A percentile compares a stretch with the other conserved stretches of the same genome.
These are phyloP conservation scores for Pseudococcus longispinus DNA, from an alignment of 2,888 invertebrate genomes.

Conservation along the genomic window DNA sequence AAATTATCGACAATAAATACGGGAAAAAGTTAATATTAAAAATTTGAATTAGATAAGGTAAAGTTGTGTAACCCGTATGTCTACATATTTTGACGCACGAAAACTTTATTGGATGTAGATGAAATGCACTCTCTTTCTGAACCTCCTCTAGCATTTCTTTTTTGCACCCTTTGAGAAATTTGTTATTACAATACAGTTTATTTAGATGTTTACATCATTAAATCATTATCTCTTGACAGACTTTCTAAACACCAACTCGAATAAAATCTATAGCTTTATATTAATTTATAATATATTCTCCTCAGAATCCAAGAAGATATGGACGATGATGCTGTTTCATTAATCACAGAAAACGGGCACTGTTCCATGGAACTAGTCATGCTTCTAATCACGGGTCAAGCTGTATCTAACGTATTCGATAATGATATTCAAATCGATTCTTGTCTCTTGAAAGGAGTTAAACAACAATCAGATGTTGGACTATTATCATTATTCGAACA, in stretches of 20 bases:
- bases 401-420: constrained; percentile 53
- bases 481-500: constrained; percentile 49
- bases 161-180: neutral
- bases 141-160: constrained; percentile 2
- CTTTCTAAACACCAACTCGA: neutral
- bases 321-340: constrained; percentile 40
- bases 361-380: constrained; percentile 52
- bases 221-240: neutral
- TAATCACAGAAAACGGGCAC: constrained; percentile 50
- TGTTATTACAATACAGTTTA: neutral
- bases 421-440: constrained; percentile 52
- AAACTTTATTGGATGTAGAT: neutral
- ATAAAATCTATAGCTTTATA: neutral
- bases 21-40: constrained; percentile 25
- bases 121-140: constrained; percentile 21
- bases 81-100: neutral
- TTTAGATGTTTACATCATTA: neutral
- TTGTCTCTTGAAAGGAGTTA: constrained; percentile 49
- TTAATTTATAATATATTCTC: neutral
- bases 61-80: neutral
- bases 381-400: constrained; percentile 49
- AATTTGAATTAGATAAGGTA: constrained; percentile 29
- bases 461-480: constrained; percentile 45
- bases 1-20: neutral
- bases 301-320: constrained; percentile 42